Conservation (phyloP, 1,140 invertebrate species). For the Tetramorium alpestre region DNA sequence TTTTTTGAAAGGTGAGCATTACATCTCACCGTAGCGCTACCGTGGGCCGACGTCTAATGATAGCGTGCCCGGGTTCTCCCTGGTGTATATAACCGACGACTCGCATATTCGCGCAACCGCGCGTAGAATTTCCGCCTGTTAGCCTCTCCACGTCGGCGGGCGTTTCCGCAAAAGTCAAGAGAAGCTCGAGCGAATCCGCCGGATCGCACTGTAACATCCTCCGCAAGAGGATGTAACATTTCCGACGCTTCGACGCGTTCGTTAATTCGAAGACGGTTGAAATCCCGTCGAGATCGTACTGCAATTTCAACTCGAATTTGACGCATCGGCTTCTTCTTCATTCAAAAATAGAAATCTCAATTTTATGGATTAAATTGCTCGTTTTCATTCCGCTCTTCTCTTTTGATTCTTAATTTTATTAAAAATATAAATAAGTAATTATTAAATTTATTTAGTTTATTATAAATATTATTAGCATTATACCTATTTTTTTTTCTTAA, state of each 20-base stretch:
- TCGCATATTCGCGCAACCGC: slow-evolving; percentile 46
- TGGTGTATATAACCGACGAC: slow-evolving; percentile 21
- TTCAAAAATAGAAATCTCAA: not conserved
- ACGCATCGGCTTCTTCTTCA: not conserved
- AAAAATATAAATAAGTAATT: not conserved
- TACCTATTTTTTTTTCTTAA: not conserved
- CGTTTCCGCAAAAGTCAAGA: slow-evolving; percentile 54
- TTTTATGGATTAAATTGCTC: not conserved
- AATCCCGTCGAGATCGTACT: not conserved
- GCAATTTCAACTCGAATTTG: slow-evolving; percentile 14
- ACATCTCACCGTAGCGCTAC: slow-evolving; percentile 21
- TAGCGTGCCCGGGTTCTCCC: not conserved
- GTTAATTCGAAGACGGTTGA: slow-evolving; percentile 40
- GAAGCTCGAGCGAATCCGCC: slow-evolving; percentile 49
- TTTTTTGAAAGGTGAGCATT: slow-evolving; percentile 33
- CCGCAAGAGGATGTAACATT: slow-evolving; percentile 35
- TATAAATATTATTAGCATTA: not conserved
- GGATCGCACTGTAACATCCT: slow-evolving; percentile 33
- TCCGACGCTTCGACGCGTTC: slow-evolving; percentile 46
- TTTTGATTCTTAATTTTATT: not conserved
- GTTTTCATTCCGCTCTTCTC: not conserved
- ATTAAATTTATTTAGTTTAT: not conserved
- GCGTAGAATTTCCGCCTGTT: slow-evolving; percentile 69
- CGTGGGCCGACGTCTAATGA: slow-evolving; percentile 55
- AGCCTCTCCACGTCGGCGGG: slow-evolving; percentile 56